phyloP scores from a whole-genome alignment of 2,888 invertebrate species.

The Protonemura montana region DNA sequence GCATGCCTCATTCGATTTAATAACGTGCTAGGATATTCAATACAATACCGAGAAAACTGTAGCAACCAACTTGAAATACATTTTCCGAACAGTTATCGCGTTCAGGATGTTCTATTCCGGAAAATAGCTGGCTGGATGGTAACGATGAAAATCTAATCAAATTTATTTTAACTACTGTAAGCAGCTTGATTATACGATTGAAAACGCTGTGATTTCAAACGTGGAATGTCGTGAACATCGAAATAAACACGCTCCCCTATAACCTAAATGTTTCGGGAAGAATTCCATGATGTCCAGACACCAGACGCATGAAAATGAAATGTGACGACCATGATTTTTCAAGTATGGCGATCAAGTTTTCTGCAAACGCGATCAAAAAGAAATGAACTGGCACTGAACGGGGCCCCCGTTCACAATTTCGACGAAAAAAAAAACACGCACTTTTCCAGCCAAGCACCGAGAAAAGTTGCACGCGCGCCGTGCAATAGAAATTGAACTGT shows the following conservation, averaged over 20 bases:
- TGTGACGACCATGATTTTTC: neutral
- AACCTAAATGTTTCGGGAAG: neutral
- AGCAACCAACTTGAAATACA: neutral
- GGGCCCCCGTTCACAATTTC: neutral
- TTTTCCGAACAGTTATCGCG: neutral
- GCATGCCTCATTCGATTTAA: neutral
- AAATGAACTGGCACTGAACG: neutral
- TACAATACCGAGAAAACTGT: neutral
- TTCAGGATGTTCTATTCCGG: neutral
- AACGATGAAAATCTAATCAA: neutral
- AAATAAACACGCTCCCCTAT: neutral
- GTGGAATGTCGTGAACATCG: neutral
- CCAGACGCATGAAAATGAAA: neutral
- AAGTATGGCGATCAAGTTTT: neutral
- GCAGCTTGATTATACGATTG: neutral
- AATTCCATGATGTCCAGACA: neutral
- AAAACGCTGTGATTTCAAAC: neutral
- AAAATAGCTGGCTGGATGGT: neutral
- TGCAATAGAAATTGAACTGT: slow-evolving; percentile 1
- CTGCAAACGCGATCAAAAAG: neutral
- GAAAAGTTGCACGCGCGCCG: neutral
- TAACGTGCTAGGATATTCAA: neutral
- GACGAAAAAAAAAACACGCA: neutral
- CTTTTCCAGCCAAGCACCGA: neutral
- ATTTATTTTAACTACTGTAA: neutral